Evolutionary conservation across 2,797 vertebrate genomes (phyloP).

Genomic region (Myotis myotis): DNA sequence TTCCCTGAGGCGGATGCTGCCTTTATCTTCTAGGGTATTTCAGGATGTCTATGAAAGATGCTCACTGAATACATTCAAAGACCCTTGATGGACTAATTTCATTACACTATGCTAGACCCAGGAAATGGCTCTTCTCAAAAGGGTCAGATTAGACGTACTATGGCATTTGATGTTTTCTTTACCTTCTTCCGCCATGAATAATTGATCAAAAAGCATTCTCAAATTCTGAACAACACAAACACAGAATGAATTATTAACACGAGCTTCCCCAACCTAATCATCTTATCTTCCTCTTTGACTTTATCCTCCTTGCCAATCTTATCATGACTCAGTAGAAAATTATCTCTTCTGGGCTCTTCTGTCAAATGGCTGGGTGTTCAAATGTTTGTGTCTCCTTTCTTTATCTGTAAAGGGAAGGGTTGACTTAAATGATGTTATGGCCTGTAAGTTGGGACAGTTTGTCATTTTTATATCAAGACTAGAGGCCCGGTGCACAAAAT

Average conservation of each 20-base stretch:
- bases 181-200: conserved; percentile 72
- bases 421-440: not conserved
- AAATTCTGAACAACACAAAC: conserved; percentile 74
- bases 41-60: not conserved
- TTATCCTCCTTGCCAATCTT: not conserved
- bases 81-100: conserved; percentile 41
- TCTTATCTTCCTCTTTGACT: conserved; percentile 41
- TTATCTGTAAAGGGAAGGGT: not conserved
- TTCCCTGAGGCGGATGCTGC: not conserved
- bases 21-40: not conserved
- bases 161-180: conserved; percentile 52
- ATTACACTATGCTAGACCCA: not conserved
- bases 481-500: no score
- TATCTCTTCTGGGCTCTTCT: conserved; percentile 11
- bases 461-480: conserved; percentile 15
- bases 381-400: not conserved
- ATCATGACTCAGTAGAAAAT: conserved; percentile 52
- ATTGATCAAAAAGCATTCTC: conserved; percentile 76
- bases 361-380: not conserved
- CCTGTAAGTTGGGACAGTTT: not conserved
- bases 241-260: conserved; percentile 76
- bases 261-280: conserved; percentile 56
- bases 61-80: not conserved
- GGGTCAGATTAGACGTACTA: conserved; percentile 41
- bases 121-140: conserved; percentile 56